These are phyloP conservation scores for Erinaceus europaeus DNA, from an alignment of 2,113 vertebrate genomes.

Conservation along the genomic window DNA sequence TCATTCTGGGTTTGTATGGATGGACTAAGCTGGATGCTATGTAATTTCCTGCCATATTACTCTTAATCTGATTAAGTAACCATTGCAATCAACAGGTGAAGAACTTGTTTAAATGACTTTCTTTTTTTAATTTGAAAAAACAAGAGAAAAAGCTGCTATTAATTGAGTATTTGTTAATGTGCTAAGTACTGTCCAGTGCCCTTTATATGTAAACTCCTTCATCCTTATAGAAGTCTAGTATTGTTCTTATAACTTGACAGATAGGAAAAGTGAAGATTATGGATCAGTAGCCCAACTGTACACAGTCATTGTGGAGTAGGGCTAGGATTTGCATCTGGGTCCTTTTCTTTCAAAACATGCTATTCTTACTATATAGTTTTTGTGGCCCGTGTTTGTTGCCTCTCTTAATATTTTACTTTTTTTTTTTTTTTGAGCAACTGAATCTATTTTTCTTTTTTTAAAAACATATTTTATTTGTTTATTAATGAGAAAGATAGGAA, in stretches of 20 bases:
- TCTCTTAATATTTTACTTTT: too few species aligned
- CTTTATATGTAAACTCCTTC: not conserved
- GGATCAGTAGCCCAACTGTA: not conserved
- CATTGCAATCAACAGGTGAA: not conserved
- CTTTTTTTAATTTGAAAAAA: not conserved
- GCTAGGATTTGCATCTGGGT: too few species aligned
- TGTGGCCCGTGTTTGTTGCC: too few species aligned
- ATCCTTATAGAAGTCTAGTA: not conserved
- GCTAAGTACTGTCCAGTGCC: not conserved
- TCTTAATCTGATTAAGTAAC: not conserved
- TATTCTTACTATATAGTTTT: too few species aligned
- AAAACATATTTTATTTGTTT: too few species aligned
- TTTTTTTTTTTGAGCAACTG: too few species aligned
- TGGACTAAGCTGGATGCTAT: not conserved
- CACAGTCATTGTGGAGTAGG: not conserved
- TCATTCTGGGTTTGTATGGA: not conserved
- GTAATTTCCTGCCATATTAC: too few species aligned
- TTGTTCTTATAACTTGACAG: not conserved
- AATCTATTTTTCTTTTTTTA: too few species aligned
- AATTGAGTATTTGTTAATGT: not conserved
- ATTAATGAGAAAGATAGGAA: too few species aligned
- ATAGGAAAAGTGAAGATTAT: not conserved
- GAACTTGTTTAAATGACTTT: not conserved
- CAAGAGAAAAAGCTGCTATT: not conserved
- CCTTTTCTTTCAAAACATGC: too few species aligned